Conservation (phyloP, 2,888 invertebrate species). For the Mythimna albipuncta region DNA sequence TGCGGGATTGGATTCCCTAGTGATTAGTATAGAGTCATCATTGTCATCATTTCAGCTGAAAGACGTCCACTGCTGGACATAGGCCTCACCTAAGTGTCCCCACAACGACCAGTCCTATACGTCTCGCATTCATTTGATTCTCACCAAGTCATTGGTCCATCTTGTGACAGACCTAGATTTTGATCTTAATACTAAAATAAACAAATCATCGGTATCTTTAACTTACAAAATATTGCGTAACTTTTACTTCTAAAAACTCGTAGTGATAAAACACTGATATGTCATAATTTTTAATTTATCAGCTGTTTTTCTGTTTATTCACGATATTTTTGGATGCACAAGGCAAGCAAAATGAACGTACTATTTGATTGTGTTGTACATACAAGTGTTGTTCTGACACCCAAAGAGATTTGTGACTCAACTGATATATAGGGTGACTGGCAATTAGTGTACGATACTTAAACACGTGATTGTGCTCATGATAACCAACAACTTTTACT, state of each 20-base stretch:
- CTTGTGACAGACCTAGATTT: background rate
- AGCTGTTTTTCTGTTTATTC: conserved; percentile 22
- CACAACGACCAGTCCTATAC: too few relatives aligned
- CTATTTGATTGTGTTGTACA: background rate
- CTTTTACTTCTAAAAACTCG: conserved; percentile 2
- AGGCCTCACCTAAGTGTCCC: too few relatives aligned
- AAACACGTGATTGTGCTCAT: too few relatives aligned
- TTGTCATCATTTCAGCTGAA: too few relatives aligned
- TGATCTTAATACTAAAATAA: background rate
- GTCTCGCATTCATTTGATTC: too few relatives aligned
- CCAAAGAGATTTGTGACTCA: background rate
- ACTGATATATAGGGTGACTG: too few relatives aligned
- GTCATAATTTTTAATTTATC: conserved; percentile 23
- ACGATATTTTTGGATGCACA: conserved; percentile 24
- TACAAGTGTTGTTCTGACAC: background rate
- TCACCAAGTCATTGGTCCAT: background rate
- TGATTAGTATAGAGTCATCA: too few relatives aligned
- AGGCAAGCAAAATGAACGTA: conserved; percentile 10
- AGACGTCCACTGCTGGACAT: too few relatives aligned
- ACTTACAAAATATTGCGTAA: conserved; percentile 50
- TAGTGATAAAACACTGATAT: conserved; percentile 1
- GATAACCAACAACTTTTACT: too few relatives aligned
- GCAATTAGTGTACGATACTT: too few relatives aligned
- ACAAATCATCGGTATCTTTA: background rate
- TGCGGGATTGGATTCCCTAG: too few relatives aligned